Evolutionary conservation across 2,113 vertebrate species (phyloP), one percentile per base, ranked within the genome.

Genomic region (Rhodinocichla rosea): DNA sequence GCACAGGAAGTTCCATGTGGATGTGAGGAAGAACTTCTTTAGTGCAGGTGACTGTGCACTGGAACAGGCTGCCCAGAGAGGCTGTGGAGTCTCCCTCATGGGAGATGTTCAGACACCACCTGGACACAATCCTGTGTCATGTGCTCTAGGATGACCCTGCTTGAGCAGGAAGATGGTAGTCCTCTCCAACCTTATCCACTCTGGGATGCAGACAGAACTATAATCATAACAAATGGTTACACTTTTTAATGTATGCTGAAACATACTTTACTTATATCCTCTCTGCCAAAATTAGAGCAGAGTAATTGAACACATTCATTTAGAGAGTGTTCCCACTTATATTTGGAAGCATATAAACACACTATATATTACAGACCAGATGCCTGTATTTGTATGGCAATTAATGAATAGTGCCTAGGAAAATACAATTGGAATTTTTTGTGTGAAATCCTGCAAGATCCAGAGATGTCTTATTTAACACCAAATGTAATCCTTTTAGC

Each of bases 121-220:
- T 19, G 26, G 14, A 62, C 0, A 1, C 17, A 32, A 62, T 27
- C 28, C 17, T 55, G 20, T 18, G 45, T 39, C 5, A 1, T 9
- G 28, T 35, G 14, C 53, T 68, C 20, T 45, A 22, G 39, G 24
- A 45, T 19, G 13, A 26, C 26, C 16, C 33, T 35, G 20, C 26
- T 4, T 27, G 53, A 53, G 30, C n/a, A 40, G 30, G 53, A 23
- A 68, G 39, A 62, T 16, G 20, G 11, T 9, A 21, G n/a, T 32
- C 9, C 21, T 21, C 18, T 76, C 26, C 21, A 32, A 27, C 11
- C 30, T 76, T 9, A 62, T 10, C 47, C 62, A 32, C 35, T 62
- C 14, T n/a, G 45, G 15, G 14, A 62, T 18, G 55, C 30, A 53
- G 7, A 32, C 7, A 79, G 35, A 85, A 79, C 30, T 37, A 59